A percentile compares a stretch with the other conserved stretches of the same genome.
Evolutionary conservation across 1,140 invertebrate genomes (phyloP).

Genomic region (Cydia strobilella): DNA sequence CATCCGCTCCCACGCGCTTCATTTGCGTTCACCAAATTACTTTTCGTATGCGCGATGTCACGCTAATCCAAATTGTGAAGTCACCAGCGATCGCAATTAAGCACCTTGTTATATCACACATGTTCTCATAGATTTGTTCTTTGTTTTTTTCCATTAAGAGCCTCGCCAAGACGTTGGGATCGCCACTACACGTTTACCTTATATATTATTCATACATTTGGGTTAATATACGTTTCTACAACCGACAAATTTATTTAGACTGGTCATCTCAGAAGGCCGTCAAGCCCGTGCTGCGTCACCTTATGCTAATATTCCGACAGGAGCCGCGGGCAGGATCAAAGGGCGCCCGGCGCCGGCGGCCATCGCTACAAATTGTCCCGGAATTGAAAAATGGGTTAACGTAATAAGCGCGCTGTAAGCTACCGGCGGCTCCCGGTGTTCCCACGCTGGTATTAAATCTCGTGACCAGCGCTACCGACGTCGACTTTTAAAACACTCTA

Average conservation of each 20-base stretch:
- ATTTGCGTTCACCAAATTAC: constrained; percentile 31
- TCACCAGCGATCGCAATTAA: background rate
- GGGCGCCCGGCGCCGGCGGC: constrained; percentile 14
- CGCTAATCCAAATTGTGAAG: constrained; percentile 6
- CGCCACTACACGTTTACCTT: background rate
- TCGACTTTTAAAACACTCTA: constrained; percentile 16
- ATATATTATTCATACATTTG: background rate
- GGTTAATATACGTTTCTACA: background rate
- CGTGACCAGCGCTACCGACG: constrained; percentile 22
- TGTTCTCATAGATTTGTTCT: too few species aligned
- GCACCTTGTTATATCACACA: too few species aligned
- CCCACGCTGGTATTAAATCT: constrained; percentile 24
- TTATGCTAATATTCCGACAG: constrained; percentile 10
- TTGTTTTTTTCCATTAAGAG: too few species aligned
- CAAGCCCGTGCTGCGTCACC: constrained; percentile 1
- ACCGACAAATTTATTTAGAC: background rate
- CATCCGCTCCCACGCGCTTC: constrained; percentile 27
- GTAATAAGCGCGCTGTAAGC: constrained; percentile 30
- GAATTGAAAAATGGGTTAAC: constrained; percentile 32
- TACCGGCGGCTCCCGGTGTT: constrained; percentile 13
- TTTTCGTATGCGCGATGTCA: constrained; percentile 24
- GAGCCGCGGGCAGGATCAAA: constrained; percentile 21
- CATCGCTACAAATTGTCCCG: constrained; percentile 29
- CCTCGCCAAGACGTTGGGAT: too few species aligned
- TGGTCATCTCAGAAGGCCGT: background rate